Evolutionary conservation across 2,113 vertebrate species (phyloP).

Genomic region (Tinamus guttatus): DNA sequence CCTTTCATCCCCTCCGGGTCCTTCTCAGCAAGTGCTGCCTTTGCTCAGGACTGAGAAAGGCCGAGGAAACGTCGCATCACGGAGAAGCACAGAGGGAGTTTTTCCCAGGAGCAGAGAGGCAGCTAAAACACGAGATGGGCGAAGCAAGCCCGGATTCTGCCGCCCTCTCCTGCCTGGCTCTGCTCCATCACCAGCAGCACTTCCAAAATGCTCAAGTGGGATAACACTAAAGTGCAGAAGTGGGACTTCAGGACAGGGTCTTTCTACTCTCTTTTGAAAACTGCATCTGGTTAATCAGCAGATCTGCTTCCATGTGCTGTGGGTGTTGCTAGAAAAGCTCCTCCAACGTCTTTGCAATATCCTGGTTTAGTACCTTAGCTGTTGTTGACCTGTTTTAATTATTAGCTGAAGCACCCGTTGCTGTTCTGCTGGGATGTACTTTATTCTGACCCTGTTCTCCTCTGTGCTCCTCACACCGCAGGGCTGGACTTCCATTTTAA

Average conservation of each 20-base stretch:
- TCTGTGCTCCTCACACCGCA: accelerated
- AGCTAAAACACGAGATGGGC: neutral
- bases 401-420: neutral
- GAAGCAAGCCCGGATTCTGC: accelerated
- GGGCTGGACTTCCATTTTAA: neutral
- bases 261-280: neutral
- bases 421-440: neutral
- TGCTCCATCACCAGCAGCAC: neutral
- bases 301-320: neutral
- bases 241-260: neutral
- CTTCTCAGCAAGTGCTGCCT: neutral
- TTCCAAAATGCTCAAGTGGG: neutral
- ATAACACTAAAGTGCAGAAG: too few species aligned
- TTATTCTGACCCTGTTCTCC: neutral
- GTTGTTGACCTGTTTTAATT: neutral
- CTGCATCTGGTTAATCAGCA: neutral
- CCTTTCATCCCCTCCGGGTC: neutral
- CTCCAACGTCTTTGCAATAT: neutral
- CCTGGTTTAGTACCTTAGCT: neutral
- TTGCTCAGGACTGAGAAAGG: neutral
- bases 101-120: neutral
- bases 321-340: neutral
- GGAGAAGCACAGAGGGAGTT: neutral
- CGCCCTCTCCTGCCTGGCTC: accelerated
- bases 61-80: accelerated